Conservation (phyloP, 2,113 vertebrate genomes). For the Gymnogyps californianus region DNA sequence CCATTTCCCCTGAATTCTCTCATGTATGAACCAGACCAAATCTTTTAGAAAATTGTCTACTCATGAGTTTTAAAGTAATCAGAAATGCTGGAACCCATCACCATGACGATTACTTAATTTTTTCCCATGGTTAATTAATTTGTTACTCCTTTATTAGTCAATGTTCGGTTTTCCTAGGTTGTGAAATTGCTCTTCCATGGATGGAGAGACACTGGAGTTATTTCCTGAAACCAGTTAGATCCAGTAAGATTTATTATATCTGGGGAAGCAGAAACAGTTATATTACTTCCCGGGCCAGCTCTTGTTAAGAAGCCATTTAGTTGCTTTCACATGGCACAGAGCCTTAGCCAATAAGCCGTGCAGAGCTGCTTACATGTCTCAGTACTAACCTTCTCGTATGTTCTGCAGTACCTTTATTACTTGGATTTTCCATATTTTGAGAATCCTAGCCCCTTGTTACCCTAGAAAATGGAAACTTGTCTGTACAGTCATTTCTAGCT, state of each 20-base stretch:
- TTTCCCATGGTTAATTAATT: neutral
- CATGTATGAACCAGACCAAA: neutral
- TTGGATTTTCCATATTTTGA: neutral
- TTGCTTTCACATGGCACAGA: neutral
- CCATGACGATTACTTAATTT: neutral
- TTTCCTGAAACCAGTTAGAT: neutral
- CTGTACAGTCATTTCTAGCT: neutral
- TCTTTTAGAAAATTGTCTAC: neutral
- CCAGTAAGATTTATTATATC: neutral
- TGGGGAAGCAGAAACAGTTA: neutral
- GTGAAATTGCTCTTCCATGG: neutral
- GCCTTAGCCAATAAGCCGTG: neutral
- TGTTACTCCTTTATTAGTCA: neutral
- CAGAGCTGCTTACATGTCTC: neutral
- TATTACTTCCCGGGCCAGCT: neutral
- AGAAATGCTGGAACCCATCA: neutral
- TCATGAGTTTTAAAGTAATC: neutral
- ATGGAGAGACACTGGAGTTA: neutral
- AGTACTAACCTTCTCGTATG: neutral
- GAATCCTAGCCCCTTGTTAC: neutral
- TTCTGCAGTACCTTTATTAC: neutral
- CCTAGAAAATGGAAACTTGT: neutral
- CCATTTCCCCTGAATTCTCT: neutral
- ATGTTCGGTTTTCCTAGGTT: neutral
- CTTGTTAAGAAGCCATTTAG: neutral